Conservation (phyloP, 2,797 vertebrate species). For the Ptychadena robeensis region DNA sequence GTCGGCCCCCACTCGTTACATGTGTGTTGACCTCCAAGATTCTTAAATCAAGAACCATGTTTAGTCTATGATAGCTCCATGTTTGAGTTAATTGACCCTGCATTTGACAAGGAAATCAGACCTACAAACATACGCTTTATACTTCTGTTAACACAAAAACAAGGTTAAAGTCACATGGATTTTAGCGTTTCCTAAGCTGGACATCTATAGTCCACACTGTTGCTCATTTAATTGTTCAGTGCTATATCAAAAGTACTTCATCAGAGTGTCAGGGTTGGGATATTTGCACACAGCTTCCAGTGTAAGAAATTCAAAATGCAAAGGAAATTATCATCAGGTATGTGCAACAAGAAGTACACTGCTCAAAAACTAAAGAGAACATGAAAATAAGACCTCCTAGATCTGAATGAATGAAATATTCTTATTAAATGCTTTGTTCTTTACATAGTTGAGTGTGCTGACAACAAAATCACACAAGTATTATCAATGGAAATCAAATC, state of each 20-base stretch:
- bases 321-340: background rate
- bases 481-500: too few species aligned
- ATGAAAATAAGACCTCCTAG: too few species aligned
- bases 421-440: too few species aligned
- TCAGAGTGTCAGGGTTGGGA: background rate
- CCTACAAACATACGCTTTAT: background rate
- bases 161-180: background rate
- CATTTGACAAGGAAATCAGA: background rate
- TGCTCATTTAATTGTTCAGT: background rate
- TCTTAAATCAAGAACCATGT: background rate
- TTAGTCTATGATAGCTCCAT: background rate
- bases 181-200: background rate
- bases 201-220: background rate
- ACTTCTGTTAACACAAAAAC: background rate
- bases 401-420: too few species aligned
- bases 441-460: too few species aligned
- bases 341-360: background rate
- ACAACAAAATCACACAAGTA: too few species aligned
- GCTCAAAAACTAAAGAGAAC: too few species aligned
- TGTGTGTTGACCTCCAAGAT: slow-evolving; percentile 1
- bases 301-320: background rate
- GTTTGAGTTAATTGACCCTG: background rate
- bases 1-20: too few species aligned
- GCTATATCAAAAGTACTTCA: background rate
- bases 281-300: background rate